Evolutionary conservation across 2,888 invertebrate genomes (phyloP).

Genomic region (Junonia oenone): DNA sequence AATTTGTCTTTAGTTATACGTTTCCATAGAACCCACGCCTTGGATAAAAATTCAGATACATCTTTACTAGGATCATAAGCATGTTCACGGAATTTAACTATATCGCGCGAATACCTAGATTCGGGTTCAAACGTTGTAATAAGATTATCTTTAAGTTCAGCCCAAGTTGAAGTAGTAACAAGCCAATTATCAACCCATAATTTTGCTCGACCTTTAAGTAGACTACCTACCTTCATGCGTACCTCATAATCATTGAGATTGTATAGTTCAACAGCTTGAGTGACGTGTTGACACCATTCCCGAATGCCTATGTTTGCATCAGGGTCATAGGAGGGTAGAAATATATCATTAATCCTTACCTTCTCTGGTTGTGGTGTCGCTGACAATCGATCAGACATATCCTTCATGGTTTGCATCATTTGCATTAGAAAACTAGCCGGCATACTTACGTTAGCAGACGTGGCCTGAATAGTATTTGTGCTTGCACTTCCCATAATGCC

Average conservation of each 20-base stretch:
- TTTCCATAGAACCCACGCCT: conserved; percentile 34
- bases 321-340: background rate
- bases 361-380: background rate
- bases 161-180: conserved; percentile 31
- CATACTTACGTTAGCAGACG: background rate
- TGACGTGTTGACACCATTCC: background rate
- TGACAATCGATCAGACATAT: background rate
- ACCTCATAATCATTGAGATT: background rate
- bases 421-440: background rate
- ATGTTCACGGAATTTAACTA: conserved; percentile 32
- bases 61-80: conserved; percentile 30
- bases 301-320: background rate
- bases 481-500: no score
- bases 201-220: background rate
- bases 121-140: conserved; percentile 33
- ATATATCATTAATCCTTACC: background rate
- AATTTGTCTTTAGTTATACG: conserved; percentile 35
- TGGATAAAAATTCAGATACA: conserved; percentile 35
- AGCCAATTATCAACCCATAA: conserved; percentile 30
- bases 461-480: no score
- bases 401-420: background rate
- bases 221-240: background rate
- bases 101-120: conserved; percentile 33
- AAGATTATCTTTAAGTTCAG: conserved; percentile 25
- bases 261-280: background rate